A percentile compares a stretch with the other conserved stretches of the same genome.
phyloP scores from a whole-genome alignment of 2,797 vertebrate species.

The Peromyscus aztecus region DNA sequence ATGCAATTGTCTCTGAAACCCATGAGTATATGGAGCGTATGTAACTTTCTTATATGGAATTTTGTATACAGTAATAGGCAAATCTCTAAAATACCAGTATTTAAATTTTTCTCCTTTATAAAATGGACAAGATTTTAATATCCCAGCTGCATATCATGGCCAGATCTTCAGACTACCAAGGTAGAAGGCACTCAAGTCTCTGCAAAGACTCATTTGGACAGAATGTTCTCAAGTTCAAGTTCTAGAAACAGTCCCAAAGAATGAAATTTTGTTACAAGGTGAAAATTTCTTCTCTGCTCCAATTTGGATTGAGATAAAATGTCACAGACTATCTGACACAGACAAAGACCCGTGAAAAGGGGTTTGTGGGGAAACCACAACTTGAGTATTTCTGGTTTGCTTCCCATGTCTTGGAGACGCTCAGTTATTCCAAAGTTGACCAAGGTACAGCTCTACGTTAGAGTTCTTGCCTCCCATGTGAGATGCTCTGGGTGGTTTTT shows the following conservation, averaged over 20 bases:
- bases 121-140: not conserved
- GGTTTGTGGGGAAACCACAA: not conserved
- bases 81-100: not conserved
- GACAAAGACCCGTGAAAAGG: not conserved
- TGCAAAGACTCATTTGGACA: not conserved
- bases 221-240: not conserved
- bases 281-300: not conserved
- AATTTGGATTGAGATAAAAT: not conserved
- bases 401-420: not conserved
- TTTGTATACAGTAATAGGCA: not conserved
- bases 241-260: not conserved
- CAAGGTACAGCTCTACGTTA: not conserved
- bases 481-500: not conserved
- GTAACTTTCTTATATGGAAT: not conserved
- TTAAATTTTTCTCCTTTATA: not conserved
- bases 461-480: too few relatives aligned
- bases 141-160: not conserved
- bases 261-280: not conserved
- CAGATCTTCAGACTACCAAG: not conserved
- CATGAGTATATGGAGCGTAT: accelerated
- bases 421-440: not conserved
- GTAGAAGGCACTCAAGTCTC: not conserved
- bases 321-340: not conserved
- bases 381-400: not conserved
- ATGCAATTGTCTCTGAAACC: not conserved